Percentiles rank a stretch among this genome's conserved stretches.
Evolutionary conservation across 2,113 vertebrate genomes (phyloP).

Genomic region (Labeo rohita): DNA sequence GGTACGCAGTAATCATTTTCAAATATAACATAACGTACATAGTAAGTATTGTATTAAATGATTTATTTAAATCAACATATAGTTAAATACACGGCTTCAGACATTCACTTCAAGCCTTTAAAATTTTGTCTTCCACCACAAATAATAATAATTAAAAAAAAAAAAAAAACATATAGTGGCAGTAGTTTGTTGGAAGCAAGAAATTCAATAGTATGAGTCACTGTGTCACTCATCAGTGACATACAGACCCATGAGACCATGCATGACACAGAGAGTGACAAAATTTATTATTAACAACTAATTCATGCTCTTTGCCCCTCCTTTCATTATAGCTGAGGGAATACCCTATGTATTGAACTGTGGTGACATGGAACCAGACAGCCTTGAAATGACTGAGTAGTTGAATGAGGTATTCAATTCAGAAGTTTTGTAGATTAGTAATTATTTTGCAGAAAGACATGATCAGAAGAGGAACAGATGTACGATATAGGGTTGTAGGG

Average conservation of each 20-base stretch:
- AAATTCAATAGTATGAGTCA: constrained; percentile 37
- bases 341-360: neutral
- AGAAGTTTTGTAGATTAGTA: constrained; percentile 19
- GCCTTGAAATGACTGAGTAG: constrained; percentile 32
- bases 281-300: constrained; percentile 38
- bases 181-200: constrained; percentile 17
- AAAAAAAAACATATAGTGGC: neutral
- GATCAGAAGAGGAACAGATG: neutral
- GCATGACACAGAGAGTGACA: constrained; percentile 54
- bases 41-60: neutral
- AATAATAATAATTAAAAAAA: too few relatives aligned
- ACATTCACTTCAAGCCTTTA: neutral
- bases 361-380: constrained; percentile 26
- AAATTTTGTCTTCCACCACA: neutral
- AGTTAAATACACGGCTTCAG: neutral
- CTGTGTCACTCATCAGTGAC: constrained; percentile 42
- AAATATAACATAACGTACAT: neutral
- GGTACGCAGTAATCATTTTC: neutral
- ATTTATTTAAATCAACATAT: neutral
- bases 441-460: constrained; percentile 26
- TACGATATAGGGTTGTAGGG: neutral
- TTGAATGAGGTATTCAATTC: constrained; percentile 37
- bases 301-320: constrained; percentile 36
- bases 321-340: constrained; percentile 32
- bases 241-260: constrained; percentile 36